Evolutionary conservation across 2,888 invertebrate genomes (phyloP).

Genomic region (Lapara coniferarum): DNA sequence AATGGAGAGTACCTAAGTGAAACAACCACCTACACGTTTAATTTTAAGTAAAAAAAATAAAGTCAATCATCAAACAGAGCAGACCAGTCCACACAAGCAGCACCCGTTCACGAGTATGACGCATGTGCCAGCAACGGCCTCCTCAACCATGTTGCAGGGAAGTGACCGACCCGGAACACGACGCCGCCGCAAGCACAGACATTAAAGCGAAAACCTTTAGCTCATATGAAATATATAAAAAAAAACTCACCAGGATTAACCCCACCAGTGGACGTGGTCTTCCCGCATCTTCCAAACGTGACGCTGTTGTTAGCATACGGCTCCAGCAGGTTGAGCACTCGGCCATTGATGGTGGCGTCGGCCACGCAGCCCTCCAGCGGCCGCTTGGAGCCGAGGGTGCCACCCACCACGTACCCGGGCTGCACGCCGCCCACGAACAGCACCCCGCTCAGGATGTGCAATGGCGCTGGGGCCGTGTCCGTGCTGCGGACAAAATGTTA

Average conservation of each 20-base stretch:
- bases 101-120: too few relatives aligned
- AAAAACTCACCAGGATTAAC: conserved; percentile 58
- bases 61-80: too few relatives aligned
- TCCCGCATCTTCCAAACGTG: conserved; percentile 63
- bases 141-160: too few relatives aligned
- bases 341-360: conserved; percentile 94
- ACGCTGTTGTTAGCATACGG: conserved; percentile 64
- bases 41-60: too few relatives aligned
- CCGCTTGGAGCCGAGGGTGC: conserved; percentile 81
- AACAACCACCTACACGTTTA: too few relatives aligned
- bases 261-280: conserved; percentile 65
- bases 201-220: too few relatives aligned
- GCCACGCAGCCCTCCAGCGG: conserved; percentile 96
- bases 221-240: too few relatives aligned
- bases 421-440: conserved; percentile 95
- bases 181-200: too few relatives aligned
- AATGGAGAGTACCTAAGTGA: too few relatives aligned
- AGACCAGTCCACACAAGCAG: too few relatives aligned
- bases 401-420: conserved; percentile 79
- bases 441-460: conserved; percentile 87
- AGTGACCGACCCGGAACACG: too few relatives aligned
- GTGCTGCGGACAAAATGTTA: conserved; percentile 60
- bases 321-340: conserved; percentile 68
- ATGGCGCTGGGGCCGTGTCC: conserved; percentile 81
- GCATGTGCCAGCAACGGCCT: too few relatives aligned